Base-by-base conservation (phyloP, 2,888 invertebrate species). In the Apodemia duryi region DNA sequence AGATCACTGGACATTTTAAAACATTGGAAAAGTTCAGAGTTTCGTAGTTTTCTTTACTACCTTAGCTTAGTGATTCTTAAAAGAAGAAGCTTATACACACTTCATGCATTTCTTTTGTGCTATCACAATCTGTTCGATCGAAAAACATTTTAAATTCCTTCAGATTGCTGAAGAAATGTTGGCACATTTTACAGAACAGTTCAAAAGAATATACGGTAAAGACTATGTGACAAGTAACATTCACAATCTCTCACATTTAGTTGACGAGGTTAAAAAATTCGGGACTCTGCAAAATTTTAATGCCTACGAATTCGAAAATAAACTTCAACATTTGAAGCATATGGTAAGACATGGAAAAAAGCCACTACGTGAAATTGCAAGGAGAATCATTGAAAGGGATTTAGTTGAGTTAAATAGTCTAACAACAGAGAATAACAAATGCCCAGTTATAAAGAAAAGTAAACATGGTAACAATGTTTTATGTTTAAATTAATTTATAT, bases 11-110 rank as follows among this genome's bases (percentile, higher is more conserved):
- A 69, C 51, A 46, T 60, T 68, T 65, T 70, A 46, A 63, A 52
- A 2, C 66, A 66, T 49, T 68, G 63, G 72, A 74, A 72, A 67
- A 70, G 63, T 3, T 69, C 68, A 5, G 73, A 74, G 60, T 72
- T 51, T 62, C 66, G 72, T 29, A 63, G 64, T 11, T 73, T 74
- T 68, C 52, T 74, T 32, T 63, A 67, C 32, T 73, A 74, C 49
- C 57, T 68, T 2, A 70, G 73, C 52, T 65, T 72, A 10, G 62
- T 73, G 1, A 70, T 72, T 32, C 62, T 73, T 72, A 46, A 67
- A 10, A 10, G 10, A 6, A 7, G 43, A 43, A 43, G 6, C 43
- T 43, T 10, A 10, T 43, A 43, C 6, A 7, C 43, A 43, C 10
- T 43, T 43, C 43, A 43, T 43, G 43, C 43, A 43, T 10, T 43